Conservation (phyloP, 2,797 vertebrate genomes). For the Acestrorhynchus altus region DNA sequence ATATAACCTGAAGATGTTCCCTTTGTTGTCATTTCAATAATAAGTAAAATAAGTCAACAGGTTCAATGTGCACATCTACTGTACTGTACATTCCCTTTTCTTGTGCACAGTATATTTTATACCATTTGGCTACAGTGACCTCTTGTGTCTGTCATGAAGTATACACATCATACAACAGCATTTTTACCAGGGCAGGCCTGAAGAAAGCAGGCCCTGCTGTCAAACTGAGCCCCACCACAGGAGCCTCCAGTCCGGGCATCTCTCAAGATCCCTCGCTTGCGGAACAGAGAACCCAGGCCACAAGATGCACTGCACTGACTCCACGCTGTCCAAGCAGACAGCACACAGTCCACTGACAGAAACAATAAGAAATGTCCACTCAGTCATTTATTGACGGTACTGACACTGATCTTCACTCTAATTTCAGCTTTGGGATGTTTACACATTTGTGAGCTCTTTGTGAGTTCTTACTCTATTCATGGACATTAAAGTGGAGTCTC, state of each 20-base stretch:
- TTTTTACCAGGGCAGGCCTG: slow-evolving; percentile 86
- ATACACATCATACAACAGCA: too few relatives aligned
- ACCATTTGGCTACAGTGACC: too few relatives aligned
- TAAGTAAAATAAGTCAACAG: too few relatives aligned
- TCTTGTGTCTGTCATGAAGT: too few relatives aligned
- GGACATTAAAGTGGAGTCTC: not conserved
- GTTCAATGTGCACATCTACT: too few relatives aligned
- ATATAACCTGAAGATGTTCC: too few relatives aligned
- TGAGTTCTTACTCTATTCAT: not conserved
- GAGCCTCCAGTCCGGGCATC: slow-evolving; percentile 76
- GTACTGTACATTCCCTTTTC: too few relatives aligned
- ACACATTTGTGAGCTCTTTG: not conserved
- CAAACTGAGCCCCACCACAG: slow-evolving; percentile 76
- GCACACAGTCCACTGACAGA: slow-evolving; percentile 81
- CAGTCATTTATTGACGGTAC: not conserved
- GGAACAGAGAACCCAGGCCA: slow-evolving; percentile 85
- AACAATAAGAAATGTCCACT: slow-evolving; percentile 9
- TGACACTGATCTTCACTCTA: too few relatives aligned
- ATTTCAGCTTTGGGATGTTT: not conserved
- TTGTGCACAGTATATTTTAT: too few relatives aligned
- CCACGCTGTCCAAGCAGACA: slow-evolving; percentile 85
- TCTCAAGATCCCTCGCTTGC: slow-evolving; percentile 78
- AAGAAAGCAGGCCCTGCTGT: slow-evolving; percentile 85
- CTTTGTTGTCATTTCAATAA: too few relatives aligned
- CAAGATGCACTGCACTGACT: slow-evolving; percentile 87